Percentiles rank a stretch among this genome's conserved stretches.
Evolutionary conservation across 2,113 vertebrate genomes (phyloP).

Genomic region (Telmatochromis brachygnathus): DNA sequence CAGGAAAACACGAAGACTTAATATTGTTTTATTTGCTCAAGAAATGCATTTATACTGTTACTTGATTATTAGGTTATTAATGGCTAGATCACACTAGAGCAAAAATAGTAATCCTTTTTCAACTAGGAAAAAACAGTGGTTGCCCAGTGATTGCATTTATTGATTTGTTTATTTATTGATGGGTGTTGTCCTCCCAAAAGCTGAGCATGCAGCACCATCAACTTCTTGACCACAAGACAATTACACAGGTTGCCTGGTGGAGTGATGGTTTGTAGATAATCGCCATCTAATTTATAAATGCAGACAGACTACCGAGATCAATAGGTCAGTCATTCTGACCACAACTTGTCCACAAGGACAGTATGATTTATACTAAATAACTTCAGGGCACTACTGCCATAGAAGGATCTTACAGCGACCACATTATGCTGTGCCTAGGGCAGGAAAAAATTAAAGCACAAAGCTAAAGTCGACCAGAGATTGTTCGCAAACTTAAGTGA

Average conservation of each 20-base stretch:
- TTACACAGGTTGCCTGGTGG: background rate
- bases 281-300: background rate
- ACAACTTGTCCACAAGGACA: background rate
- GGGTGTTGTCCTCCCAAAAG: background rate
- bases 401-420: background rate
- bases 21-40: background rate
- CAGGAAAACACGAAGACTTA: background rate
- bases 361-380: background rate
- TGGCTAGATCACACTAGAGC: background rate
- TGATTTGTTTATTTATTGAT: background rate
- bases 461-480: background rate
- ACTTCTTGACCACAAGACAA: background rate
- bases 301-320: background rate
- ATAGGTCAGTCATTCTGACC: background rate
- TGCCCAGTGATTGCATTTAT: background rate
- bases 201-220: background rate
- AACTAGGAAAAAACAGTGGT: background rate
- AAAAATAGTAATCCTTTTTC: background rate
- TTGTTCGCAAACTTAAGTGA: background rate
- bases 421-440: background rate
- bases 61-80: background rate
- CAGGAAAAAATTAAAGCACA: background rate
- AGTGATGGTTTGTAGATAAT: background rate
- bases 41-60: background rate
- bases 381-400: background rate